Conservation (phyloP, 2,888 invertebrate genomes). For the Formica aserva region DNA sequence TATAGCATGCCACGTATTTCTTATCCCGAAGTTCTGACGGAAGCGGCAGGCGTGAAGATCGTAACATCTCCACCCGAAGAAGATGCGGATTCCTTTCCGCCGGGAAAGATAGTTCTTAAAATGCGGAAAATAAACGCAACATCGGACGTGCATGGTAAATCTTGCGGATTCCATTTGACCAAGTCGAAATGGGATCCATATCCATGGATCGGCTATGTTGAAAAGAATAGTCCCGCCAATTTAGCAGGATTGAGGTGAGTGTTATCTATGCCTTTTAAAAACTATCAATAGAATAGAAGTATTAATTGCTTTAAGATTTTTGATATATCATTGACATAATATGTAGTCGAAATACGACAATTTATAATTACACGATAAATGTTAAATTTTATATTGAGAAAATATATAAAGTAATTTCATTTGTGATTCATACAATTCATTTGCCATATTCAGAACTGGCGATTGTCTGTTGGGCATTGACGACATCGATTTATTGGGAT, state of each 20-base stretch:
- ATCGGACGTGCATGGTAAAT: conserved; percentile 72
- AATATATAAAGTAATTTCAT: background rate
- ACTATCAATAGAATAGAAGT: background rate
- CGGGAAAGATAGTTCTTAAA: conserved; percentile 61
- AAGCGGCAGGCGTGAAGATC: conserved; percentile 76
- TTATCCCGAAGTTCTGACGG: conserved; percentile 66
- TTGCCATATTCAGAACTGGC: conserved; percentile 86
- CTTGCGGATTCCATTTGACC: conserved; percentile 91
- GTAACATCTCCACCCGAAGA: conserved; percentile 69
- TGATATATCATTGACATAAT: background rate
- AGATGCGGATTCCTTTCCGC: background rate
- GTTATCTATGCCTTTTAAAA: background rate
- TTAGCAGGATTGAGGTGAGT: conserved; percentile 88
- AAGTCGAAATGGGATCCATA: conserved; percentile 93
- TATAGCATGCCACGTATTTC: conserved; percentile 52
- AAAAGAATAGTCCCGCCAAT: conserved; percentile 88
- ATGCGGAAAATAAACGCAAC: conserved; percentile 44
- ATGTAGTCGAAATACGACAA: background rate
- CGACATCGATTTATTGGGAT: conserved; percentile 87
- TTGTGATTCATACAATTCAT: background rate
- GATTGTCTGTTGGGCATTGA: conserved; percentile 91
- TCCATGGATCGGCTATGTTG: conserved; percentile 92
- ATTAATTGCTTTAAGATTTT: background rate
- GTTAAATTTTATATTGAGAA: conserved; percentile 18
- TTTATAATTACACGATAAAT: background rate